phyloP scores from a whole-genome alignment of 2,113 vertebrate genomes.

The Zapornia atra region DNA sequence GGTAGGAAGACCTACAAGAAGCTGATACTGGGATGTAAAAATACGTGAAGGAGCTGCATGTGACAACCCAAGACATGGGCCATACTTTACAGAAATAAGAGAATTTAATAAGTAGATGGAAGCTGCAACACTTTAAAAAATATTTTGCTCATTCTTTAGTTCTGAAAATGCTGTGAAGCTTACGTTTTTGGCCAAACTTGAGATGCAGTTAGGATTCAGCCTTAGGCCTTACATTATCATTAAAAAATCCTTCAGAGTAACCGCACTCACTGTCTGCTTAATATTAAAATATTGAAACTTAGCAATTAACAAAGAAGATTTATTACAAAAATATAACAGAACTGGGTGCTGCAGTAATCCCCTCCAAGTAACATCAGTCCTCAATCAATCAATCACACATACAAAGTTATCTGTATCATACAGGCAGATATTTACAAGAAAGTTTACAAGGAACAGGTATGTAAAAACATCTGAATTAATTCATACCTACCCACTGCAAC shows the following conservation, averaged over 20 bases:
- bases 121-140: neutral
- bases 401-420: neutral
- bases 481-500: slow-evolving; percentile 89
- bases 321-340: neutral
- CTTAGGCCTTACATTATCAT: neutral
- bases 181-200: neutral
- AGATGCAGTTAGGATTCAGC: neutral
- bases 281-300: neutral
- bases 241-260: neutral
- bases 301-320: slow-evolving; percentile 24
- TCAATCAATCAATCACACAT: neutral
- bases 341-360: neutral
- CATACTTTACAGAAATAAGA: neutral
- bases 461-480: neutral
- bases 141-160: neutral
- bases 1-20: neutral
- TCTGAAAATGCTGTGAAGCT: neutral
- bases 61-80: neutral
- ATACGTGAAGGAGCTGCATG: neutral
- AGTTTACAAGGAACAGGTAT: neutral
- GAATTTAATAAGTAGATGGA: neutral
- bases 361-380: neutral
- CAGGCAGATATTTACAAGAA: neutral
- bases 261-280: neutral
- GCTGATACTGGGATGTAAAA: neutral